These are phyloP conservation scores for Gymnoscopelus braueri DNA, from an alignment of 2,797 vertebrate species.

Conservation along the genomic window DNA sequence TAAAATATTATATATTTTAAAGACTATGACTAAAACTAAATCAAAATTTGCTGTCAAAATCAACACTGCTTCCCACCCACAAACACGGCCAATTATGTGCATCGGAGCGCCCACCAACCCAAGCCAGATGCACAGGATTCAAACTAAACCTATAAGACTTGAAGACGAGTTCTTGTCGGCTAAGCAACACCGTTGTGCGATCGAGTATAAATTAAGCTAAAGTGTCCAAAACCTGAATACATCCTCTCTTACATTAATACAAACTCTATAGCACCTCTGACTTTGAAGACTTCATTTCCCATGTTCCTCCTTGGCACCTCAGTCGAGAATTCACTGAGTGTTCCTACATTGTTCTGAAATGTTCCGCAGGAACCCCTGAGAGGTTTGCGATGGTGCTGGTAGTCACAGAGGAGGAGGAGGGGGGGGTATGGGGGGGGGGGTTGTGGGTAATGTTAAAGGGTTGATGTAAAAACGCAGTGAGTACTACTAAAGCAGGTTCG, in stretches of 20 bases:
- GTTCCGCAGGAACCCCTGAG: not conserved
- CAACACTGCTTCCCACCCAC: too few relatives aligned
- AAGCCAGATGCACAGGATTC: too few relatives aligned
- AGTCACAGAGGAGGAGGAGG: conserved; percentile 47
- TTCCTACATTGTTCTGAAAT: conserved; percentile 6
- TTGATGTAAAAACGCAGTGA: conserved; percentile 62
- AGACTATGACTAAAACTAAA: too few relatives aligned
- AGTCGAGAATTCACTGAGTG: not conserved
- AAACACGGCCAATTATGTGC: too few relatives aligned
- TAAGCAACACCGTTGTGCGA: not conserved
- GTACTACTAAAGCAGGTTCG: conserved; percentile 71
- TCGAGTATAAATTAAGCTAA: too few relatives aligned
- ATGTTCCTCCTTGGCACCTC: not conserved
- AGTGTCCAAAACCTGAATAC: conserved; percentile 65
- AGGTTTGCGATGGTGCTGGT: conserved; percentile 53
- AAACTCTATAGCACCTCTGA: conserved; percentile 1
- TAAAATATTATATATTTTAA: too few relatives aligned
- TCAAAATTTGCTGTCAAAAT: too few relatives aligned
- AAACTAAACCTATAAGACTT: too few relatives aligned
- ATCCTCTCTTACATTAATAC: conserved; percentile 41
- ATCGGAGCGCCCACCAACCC: too few relatives aligned
- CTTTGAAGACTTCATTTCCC: conserved; percentile 4
- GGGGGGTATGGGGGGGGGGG: conserved; percentile 6
- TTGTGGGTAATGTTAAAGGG: conserved; percentile 70
- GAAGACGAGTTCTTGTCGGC: not conserved